Conservation (phyloP, 2,113 vertebrate genomes). For the Cygnus atratus region DNA sequence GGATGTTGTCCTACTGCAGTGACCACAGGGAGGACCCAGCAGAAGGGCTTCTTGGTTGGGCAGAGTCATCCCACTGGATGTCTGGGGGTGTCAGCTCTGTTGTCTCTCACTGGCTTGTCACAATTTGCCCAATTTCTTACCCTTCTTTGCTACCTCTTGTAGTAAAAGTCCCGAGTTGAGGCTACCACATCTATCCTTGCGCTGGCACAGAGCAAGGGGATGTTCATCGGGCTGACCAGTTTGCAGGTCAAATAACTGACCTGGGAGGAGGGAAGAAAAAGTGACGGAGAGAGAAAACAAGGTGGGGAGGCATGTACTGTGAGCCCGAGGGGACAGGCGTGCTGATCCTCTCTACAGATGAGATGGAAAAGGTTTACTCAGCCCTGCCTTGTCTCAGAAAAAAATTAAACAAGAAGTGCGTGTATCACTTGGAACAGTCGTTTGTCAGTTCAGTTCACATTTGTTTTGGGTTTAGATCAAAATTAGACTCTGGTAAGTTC, state of each 20-base stretch:
- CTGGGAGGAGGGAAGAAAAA: background rate
- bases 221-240: fast-evolving
- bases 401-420: background rate
- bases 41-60: background rate
- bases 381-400: background rate
- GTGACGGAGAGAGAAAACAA: background rate
- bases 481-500: background rate
- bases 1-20: background rate
- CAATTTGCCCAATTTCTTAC: background rate
- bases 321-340: fast-evolving
- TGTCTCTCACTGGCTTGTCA: background rate
- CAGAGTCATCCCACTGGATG: background rate
- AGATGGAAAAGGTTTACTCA: background rate
- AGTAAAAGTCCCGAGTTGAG: background rate
- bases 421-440: background rate
- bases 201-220: background rate
- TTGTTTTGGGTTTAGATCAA: background rate
- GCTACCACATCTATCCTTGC: background rate
- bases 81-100: fast-evolving
- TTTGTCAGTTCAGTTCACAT: background rate
- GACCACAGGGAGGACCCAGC: background rate
- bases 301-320: fast-evolving
- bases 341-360: background rate
- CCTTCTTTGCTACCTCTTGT: background rate
- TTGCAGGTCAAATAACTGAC: background rate